phyloP scores from a whole-genome alignment of 2,113 vertebrate genomes.

The Cynocephalus volans region DNA sequence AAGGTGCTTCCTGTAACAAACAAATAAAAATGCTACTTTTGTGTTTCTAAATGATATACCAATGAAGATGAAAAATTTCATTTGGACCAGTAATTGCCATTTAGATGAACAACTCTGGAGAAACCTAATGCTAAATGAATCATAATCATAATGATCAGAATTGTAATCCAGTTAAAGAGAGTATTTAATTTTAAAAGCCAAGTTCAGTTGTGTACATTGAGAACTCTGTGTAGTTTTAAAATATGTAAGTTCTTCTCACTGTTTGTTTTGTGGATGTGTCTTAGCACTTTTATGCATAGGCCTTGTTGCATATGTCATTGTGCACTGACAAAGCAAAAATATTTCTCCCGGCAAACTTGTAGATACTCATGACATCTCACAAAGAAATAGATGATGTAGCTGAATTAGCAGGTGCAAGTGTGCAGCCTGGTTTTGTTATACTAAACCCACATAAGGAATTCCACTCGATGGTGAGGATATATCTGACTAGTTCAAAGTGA shows the following conservation, averaged over 20 bases:
- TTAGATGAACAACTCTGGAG: background rate
- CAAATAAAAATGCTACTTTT: background rate
- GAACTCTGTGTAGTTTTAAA: background rate
- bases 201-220: background rate
- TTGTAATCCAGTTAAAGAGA: background rate
- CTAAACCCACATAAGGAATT: constrained; percentile 68
- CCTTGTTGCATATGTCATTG: background rate
- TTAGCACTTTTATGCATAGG: background rate
- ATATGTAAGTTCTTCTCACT: background rate
- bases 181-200: constrained; percentile 42
- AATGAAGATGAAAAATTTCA: background rate
- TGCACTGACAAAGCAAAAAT: background rate
- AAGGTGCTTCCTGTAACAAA: background rate
- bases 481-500: constrained; percentile 76
- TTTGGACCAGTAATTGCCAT: background rate
- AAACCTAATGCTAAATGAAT: background rate
- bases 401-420: background rate
- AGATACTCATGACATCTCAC: background rate
- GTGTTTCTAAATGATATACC: background rate
- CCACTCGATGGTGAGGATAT: constrained; percentile 54
- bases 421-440: constrained; percentile 3
- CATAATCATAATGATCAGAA: background rate
- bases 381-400: background rate
- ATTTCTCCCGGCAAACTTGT: background rate
- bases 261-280: background rate